Evolutionary conservation across 2,113 vertebrate species (phyloP), one percentile per base, ranked within the genome.

Genomic region (Microcebus tavaratra): DNA sequence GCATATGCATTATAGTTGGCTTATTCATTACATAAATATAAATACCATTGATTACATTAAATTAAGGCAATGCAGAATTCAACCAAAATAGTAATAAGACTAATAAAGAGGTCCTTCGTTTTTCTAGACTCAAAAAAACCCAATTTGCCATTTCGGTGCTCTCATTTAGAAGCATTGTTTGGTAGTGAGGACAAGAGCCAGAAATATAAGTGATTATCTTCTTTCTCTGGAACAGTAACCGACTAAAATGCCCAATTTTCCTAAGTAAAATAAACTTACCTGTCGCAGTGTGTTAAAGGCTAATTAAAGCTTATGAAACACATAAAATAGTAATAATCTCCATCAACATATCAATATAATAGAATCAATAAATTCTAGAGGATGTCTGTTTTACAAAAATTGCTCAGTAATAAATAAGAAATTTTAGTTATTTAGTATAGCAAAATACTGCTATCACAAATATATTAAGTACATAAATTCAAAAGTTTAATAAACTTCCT

Each of bases 201-300:
- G 68, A 78, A 90, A 82, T 67, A 55, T 39, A 61, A 73, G 27
- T 45, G 72, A 76, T n/a, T 55, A 4, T 48, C 36, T 53, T 42
- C 53, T 73, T 85, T 95, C 80, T 80, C 68, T 72, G 36, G n/a
- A 81, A 8, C 21, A 92, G 31, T 80, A 70, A 86, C n/a, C 76
- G 96, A 92, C 27, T 90, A 83, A 88, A 85, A 76, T 80, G 17
- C 34, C 21, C 29, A 55, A 53, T 76, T 95, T 97, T 97, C 31
- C 55, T 76, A 94, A 90, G 63, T 53, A 89, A 96, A 68, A 50
- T 78, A 63, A 83, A 95, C 42, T 79, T 91, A 85, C 3, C 8
- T 65, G 23, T 94, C 65, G 88, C 5, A 55, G 7, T 17, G 76
- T 70, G 27, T 45, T 83, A 91, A 96, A 91, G 57, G 34, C 50